Evolutionary conservation across 2,888 invertebrate species (phyloP), one percentile per base, ranked within the genome.

Genomic region (Nesidiocoris tenuis): DNA sequence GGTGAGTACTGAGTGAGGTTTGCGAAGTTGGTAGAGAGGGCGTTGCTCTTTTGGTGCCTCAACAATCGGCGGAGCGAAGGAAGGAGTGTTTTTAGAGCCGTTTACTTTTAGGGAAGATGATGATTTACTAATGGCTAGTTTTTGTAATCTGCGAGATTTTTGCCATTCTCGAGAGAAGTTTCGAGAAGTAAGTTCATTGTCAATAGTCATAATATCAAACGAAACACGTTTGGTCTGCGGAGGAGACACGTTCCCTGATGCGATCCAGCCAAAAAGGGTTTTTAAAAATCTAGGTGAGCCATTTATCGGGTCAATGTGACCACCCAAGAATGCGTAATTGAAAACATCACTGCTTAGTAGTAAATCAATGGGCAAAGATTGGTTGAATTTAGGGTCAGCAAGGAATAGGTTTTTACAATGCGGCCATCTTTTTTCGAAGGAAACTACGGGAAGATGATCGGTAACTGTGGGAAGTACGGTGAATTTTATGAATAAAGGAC

Each of bases 221-320:
- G 21, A 2, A 21, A 61, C 63, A 18, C 16, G 19, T 19, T 61
- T 18, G 16, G 2, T 61, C 22, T 18, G 16, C 5, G 16, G 5
- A 61, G 63, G 19, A 9, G 22, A 21, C 2, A 61, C 22, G 18
- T 17, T 16, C 16, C 63, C 63, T 61, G 63, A 61, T 3, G 63
- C 63, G 19, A 61, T 16, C 63, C 63, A 61, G 16, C 63, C 63
- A 9, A 61, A 61, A 3, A 9, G 63, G 18, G 63, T 21, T 7
- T 61, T 61, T 61, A 2, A 23, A 61, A 61, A 61, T 21, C 19
- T 21, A 21, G 63, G 63, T 2, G 63, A 9, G 19, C 63, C 63
- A 61, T 19, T 23, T 19, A 61, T 19, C 16, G 63, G 63, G 55
- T 54, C 7, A 12, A 54, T 54, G 9, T 7, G 7, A 2, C 63